These are phyloP conservation scores for Hesperia comma DNA, from an alignment of 2,888 invertebrate species.

Conservation along the genomic window DNA sequence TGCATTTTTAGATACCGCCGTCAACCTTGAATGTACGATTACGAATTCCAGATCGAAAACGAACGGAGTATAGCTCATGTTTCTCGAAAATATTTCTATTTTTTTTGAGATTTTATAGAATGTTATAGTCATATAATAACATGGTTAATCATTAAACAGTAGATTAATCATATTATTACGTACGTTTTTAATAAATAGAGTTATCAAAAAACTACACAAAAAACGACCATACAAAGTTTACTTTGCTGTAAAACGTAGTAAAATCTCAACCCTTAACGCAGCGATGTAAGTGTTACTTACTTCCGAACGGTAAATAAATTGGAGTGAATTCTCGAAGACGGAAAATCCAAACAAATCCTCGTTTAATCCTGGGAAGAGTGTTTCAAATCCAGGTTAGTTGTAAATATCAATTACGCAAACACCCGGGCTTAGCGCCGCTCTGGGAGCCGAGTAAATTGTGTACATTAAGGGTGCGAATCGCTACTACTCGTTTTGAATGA, in stretches of 20 bases:
- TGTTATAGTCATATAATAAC: no score
- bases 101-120: no score
- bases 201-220: not conserved
- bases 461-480: slow-evolving; percentile 47
- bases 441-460: slow-evolving; percentile 52
- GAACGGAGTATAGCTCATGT: no score
- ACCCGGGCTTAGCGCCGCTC: slow-evolving; percentile 66
- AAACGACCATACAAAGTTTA: not conserved
- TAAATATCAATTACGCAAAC: slow-evolving; percentile 83
- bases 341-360: slow-evolving; percentile 76
- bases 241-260: not conserved
- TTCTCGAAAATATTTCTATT: no score
- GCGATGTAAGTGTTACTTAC: slow-evolving; percentile 35
- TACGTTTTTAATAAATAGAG: not conserved
- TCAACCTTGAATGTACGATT: no score
- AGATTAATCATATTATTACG: no score
- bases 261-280: slow-evolving; percentile 7
- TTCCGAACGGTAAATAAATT: slow-evolving; percentile 67
- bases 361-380: slow-evolving; percentile 74
- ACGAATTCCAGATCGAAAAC: no score
- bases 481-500: slow-evolving; percentile 24
- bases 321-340: slow-evolving; percentile 70
- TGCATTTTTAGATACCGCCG: no score
- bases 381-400: slow-evolving; percentile 80
- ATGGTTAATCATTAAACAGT: no score